Base-by-base conservation (phyloP, 2,888 invertebrate species). In the Iselma pallidipennis region DNA sequence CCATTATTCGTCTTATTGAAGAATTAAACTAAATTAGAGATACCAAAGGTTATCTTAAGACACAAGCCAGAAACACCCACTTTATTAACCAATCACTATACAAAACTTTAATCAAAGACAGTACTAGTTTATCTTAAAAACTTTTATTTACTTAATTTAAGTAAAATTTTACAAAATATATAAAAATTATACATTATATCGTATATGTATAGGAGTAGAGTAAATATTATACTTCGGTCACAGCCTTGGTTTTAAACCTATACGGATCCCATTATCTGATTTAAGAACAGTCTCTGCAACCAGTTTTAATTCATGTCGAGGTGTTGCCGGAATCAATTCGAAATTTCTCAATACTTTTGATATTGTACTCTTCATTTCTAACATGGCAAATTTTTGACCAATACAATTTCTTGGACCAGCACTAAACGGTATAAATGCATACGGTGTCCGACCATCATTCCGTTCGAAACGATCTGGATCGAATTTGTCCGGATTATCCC, bases 381-480 rank as follows among this genome's bases (percentile, higher is more conserved):
- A 74, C 76, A 85, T 80, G 49, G 80, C 84, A 74, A 80, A 82
- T 71, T 82, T 84, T 74, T 84, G 84, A 2, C 84, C 85, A 62
- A 87, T 85, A 66, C 87, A 88, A 71, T 88, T 88, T 45, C 88
- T 83, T 0, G 87, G 85, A 0, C 88, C 88, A 10, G 88, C 88
- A 67, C 88, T 88, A 59, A 89, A 89, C 0, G 87, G 84, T 1
- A 88, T 73, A 78, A 84, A 88, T 23, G 82, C 82, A 69, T 85
- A 87, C 0, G 85, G 83, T 55, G 82, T 83, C 1, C 76, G 77
- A 4, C 69, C 75, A 12, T 79, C 74, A 57, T 79, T 73, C 1
- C 70, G 57, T 31, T 82, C 80, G 65, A 86, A 87, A 23, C 88
- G 82, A 57, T 87, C 86, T 0, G 88, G 88, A 81, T 73, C 69